Conservation (phyloP, 1,140 invertebrate genomes). For the Scaptomyza pallida region DNA sequence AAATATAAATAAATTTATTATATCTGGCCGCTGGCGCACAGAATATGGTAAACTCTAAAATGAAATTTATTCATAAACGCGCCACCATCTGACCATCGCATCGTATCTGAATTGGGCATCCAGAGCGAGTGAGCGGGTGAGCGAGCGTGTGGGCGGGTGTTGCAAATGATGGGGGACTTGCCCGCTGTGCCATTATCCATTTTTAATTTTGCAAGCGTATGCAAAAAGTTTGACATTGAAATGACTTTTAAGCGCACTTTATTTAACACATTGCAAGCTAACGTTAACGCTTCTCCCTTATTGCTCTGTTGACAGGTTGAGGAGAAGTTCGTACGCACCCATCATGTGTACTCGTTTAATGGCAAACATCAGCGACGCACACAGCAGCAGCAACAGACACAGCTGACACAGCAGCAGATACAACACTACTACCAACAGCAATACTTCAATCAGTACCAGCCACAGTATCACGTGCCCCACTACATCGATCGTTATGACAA, state of each 20-base stretch:
- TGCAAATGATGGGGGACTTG: conserved; percentile 32
- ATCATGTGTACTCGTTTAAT: conserved; percentile 78
- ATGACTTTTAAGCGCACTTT: conserved; percentile 55
- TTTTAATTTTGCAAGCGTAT: conserved; percentile 59
- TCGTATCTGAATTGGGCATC: neutral
- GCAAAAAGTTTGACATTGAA: conserved; percentile 67
- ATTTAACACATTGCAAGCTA: conserved; percentile 22
- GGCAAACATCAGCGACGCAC: conserved; percentile 74
- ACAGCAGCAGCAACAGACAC: conserved; percentile 72
- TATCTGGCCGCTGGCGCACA: conserved; percentile 59
- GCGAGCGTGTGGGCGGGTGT: conserved; percentile 7
- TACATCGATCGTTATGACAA: conserved; percentile 80
- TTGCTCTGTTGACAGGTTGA: conserved; percentile 73
- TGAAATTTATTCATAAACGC: conserved; percentile 81
- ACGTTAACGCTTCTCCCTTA: neutral
- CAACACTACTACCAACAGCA: conserved; percentile 71
- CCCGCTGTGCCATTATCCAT: conserved; percentile 49
- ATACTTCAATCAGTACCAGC: conserved; percentile 70
- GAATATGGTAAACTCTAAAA: conserved; percentile 76
- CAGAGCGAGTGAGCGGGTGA: neutral
- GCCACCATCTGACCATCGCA: conserved; percentile 32
- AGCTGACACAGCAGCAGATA: conserved; percentile 70
- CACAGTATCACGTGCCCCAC: conserved; percentile 77
- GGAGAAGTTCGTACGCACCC: conserved; percentile 79
- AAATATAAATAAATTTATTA: conserved; percentile 83